phyloP scores from a whole-genome alignment of 1,140 invertebrate species.

The Gryllus bimaculatus region DNA sequence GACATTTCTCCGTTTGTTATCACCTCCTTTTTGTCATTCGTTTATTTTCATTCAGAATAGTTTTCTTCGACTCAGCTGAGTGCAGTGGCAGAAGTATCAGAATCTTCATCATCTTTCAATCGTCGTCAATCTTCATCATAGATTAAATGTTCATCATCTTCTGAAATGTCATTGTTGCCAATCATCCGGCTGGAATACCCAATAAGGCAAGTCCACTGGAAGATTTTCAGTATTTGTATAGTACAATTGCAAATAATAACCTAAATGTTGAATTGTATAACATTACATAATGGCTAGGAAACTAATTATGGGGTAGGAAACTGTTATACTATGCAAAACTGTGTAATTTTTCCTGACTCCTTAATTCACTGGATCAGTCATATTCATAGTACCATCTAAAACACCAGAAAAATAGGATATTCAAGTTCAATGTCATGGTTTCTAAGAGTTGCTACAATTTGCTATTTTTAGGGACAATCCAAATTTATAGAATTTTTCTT shows the following conservation, averaged over 20 bases:
- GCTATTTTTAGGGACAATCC: too few relatives aligned
- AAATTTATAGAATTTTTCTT: too few relatives aligned
- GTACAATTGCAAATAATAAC: background rate
- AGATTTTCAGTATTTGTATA: background rate
- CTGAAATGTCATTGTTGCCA: conserved; percentile 24
- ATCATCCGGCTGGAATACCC: conserved; percentile 17
- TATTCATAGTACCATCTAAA: too few relatives aligned
- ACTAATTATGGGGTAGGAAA: too few relatives aligned
- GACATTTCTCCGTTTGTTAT: background rate
- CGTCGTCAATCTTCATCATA: conserved; percentile 16
- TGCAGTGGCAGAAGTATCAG: background rate
- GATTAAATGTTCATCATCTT: conserved; percentile 20
- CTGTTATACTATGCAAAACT: too few relatives aligned
- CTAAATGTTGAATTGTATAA: background rate
- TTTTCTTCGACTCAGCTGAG: background rate
- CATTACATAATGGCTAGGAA: too few relatives aligned
- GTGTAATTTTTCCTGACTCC: too few relatives aligned
- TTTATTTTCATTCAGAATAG: conserved; percentile 6
- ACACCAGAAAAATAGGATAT: too few relatives aligned
- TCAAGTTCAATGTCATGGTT: too few relatives aligned
- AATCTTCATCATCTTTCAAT: background rate
- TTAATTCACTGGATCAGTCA: too few relatives aligned
- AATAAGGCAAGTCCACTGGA: conserved; percentile 15
- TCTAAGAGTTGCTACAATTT: too few relatives aligned
- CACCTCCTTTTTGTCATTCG: conserved; percentile 6